These are phyloP conservation scores for Orcinus orca DNA, from an alignment of 2,113 vertebrate species.

Conservation along the genomic window DNA sequence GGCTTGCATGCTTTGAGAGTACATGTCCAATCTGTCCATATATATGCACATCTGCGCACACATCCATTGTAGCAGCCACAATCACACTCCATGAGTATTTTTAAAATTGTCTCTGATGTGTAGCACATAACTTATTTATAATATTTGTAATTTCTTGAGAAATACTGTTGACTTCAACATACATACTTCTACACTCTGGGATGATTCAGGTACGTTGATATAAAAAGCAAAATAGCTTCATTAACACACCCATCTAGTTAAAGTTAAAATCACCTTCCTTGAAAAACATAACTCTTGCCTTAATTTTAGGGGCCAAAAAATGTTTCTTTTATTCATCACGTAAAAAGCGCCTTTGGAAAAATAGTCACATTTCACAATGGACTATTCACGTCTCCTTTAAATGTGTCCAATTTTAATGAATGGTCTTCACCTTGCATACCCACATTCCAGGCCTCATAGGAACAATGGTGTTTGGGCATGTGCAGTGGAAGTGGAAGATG, in stretches of 20 bases:
- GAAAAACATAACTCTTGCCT: not conserved
- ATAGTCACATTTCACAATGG: not conserved
- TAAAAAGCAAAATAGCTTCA: not conserved
- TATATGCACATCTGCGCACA: not conserved
- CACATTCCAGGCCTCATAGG: slow-evolving; percentile 65
- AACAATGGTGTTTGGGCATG: slow-evolving; percentile 74
- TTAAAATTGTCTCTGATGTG: not conserved
- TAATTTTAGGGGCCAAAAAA: not conserved
- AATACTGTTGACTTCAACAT: not conserved
- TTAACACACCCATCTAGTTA: not conserved
- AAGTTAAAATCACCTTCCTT: not conserved
- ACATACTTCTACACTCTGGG: not conserved
- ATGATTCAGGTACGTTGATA: not conserved
- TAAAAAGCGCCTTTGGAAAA: slow-evolving; percentile 30
- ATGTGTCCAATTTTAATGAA: slow-evolving; percentile 50
- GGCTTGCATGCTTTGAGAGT: not conserved
- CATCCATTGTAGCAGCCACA: not conserved
- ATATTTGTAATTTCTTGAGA: not conserved
- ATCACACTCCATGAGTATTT: slow-evolving; percentile 21
- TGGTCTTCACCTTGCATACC: slow-evolving; percentile 40
- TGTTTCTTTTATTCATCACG: not conserved
- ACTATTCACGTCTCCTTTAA: slow-evolving; percentile 12
- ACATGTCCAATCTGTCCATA: not conserved
- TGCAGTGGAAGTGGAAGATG: slow-evolving; percentile 76
- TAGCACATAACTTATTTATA: not conserved